Base-by-base conservation (phyloP, 2,888 invertebrate species). In the Idaea straminata region DNA sequence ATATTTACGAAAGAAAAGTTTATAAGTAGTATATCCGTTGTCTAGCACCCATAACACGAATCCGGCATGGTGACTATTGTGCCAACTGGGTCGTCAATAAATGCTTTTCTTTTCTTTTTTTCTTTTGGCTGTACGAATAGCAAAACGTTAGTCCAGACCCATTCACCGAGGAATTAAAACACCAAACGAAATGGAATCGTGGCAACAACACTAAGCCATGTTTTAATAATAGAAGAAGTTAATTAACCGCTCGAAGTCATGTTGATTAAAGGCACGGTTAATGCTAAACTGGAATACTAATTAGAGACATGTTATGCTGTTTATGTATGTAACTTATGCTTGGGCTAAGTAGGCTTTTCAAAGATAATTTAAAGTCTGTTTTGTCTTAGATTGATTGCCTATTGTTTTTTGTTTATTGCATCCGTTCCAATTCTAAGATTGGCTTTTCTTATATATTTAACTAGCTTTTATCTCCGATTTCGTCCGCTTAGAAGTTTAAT, bases 211-310 rank as follows among this genome's bases (percentile, higher is more conserved):
- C 13, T 0, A 13, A 25, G 25, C 25, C 25, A 7, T 47, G 47
- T 47, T 47, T 47, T 47, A 47, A 13, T 47, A 47, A 47, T 47
- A 47, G 47, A 7, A 47, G 47, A 62, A 59, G 47, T 47, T 47
- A 47, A 47, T 47, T 47, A 47, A 10, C 47, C 68, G 59, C 65
- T 59, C 63, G 66, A 61, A 59, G 64, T 62, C 35, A 64, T 36
- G 63, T 62, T 66, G 62, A 68, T 65, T 66, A 47, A 47, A 47
- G 13, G 7, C 7, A 36, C 13, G 47, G 47, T 47, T 47, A 47
- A 7, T 47, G 47, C 6, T 47, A 10, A 10, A 47, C 47, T 47
- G 25, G 3, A 25, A 25, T 25, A 47, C 47, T 47, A 47, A 47
- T 47, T 10, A 47, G 47, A 0, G 47, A 47, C 47, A 47, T 47